Evolutionary conservation across 2,797 vertebrate genomes (phyloP), one percentile per base, ranked within the genome.

Genomic region (Eulemur rubriventer): DNA sequence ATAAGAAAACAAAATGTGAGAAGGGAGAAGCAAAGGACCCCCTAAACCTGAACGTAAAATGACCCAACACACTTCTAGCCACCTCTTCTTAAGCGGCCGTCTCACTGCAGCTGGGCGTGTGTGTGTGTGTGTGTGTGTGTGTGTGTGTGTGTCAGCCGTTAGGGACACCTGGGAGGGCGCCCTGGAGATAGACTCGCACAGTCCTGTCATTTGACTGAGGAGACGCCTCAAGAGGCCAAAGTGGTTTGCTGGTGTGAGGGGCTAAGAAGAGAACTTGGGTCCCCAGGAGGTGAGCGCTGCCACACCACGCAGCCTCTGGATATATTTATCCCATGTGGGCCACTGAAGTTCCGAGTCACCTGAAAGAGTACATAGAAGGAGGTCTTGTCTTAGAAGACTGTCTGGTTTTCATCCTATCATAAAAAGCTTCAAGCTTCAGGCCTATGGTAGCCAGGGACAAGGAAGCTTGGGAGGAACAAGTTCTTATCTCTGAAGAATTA

Each of bases 401-500:
- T 14, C 16, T 12, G 10, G 4, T 46, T 82, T 46, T 61, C 52
- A 65, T 70, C 57, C 52, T 38, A 10, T 2, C 22, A 50, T 26
- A 33, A 81, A 86, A 70, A 33, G 41, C 87, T 81, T 55, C 43
- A 7, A 17, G 26, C 61, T 4, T 79, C 46, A 57, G 59, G 28
- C 6, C 84, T 61, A 4, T 18, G 52, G 52, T 33, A 46, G 63
- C 57, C 61, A 43, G 38, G n/a, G 22, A 43, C 52, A 61, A 41
- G 83, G 59, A 78, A n/a, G 26, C 35, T 26, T 50, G 52, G 38
- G 67, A 67, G 72, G 73, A 73, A 81, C 46, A 59, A n/a, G n/a
- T 55, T 35, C 38, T 59, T 52, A 14, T 72, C 65, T 91, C 76
- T 30, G 86, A 95, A 90, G 83, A 95, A 91, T 88, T 43, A 14